Conservation (phyloP, 2,888 invertebrate species). For the Drosophila austrosaltans region DNA sequence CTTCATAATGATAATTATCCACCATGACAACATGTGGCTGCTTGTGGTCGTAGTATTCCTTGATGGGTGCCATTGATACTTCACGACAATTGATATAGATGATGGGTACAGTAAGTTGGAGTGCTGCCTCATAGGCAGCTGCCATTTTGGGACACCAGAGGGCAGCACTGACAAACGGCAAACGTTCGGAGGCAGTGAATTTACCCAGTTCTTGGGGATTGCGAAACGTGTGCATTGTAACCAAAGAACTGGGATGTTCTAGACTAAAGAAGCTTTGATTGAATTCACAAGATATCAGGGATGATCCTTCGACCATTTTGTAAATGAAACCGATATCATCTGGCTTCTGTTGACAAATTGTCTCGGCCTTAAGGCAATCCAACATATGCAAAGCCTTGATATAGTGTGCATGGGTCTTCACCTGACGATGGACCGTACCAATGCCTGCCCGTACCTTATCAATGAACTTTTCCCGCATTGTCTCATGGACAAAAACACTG, state of each 20-base stretch:
- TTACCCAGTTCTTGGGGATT: conserved; percentile 37
- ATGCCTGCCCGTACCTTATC: conserved; percentile 40
- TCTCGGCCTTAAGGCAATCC: conserved; percentile 53
- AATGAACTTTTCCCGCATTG: conserved; percentile 47
- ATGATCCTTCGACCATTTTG: conserved; percentile 52
- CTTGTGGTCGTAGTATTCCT: not conserved
- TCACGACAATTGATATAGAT: conserved; percentile 55
- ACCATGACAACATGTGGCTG: conserved; percentile 35
- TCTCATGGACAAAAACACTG: conserved; percentile 59
- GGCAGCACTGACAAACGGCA: conserved; percentile 49
- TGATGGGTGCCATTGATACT: conserved; percentile 39
- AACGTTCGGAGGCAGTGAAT: conserved; percentile 36
- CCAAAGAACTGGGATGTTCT: conserved; percentile 53
- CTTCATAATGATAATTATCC: conserved; percentile 51
- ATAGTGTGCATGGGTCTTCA: conserved; percentile 40
- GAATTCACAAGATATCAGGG: conserved; percentile 59
- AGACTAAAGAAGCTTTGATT: conserved; percentile 52
- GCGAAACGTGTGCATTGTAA: conserved; percentile 66
- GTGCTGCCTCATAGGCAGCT: conserved; percentile 55
- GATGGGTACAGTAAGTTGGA: conserved; percentile 29
- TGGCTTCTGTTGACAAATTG: conserved; percentile 38
- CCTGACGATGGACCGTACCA: conserved; percentile 48
- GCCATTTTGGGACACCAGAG: conserved; percentile 57
- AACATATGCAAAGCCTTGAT: conserved; percentile 31
- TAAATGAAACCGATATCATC: conserved; percentile 52